phyloP scores from a whole-genome alignment of 2,113 vertebrate genomes.

The Monopterus albus region DNA sequence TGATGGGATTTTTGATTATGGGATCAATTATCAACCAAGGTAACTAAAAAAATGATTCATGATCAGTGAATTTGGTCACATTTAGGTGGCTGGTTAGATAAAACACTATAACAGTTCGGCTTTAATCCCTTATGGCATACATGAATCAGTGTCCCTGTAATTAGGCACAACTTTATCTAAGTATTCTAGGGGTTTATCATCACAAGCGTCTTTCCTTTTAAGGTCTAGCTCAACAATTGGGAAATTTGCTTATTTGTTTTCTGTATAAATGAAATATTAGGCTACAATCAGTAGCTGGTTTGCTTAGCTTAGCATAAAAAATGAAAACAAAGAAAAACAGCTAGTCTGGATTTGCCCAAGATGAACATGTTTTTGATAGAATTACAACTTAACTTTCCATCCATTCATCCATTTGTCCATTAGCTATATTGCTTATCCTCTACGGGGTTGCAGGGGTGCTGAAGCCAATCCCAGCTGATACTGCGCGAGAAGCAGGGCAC shows the following conservation, averaged over 20 bases:
- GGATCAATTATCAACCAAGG: constrained; percentile 26
- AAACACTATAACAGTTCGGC: too few species aligned
- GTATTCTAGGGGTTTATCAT: background rate
- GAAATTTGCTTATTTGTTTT: background rate
- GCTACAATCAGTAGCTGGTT: background rate
- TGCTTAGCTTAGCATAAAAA: background rate
- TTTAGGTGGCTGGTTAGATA: background rate
- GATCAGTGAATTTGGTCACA: constrained; percentile 5
- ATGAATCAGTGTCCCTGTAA: background rate
- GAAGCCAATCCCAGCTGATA: too few species aligned
- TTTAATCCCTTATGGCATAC: too few species aligned
- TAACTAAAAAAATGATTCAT: constrained; percentile 2
- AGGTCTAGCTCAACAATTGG: background rate
- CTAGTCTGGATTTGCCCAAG: background rate
- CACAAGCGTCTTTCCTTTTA: background rate
- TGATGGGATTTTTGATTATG: constrained; percentile 26
- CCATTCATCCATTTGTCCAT: too few species aligned
- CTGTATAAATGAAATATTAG: too few species aligned
- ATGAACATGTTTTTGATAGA: too few species aligned
- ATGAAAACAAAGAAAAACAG: background rate
- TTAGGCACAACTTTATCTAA: background rate
- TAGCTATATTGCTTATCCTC: too few species aligned
- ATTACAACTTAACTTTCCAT: too few species aligned
- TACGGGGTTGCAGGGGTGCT: too few species aligned
- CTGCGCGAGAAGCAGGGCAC: too few species aligned